Evolutionary conservation across 2,888 invertebrate genomes (phyloP), one percentile per base, ranked within the genome.

Genomic region (Rhingia campestris): DNA sequence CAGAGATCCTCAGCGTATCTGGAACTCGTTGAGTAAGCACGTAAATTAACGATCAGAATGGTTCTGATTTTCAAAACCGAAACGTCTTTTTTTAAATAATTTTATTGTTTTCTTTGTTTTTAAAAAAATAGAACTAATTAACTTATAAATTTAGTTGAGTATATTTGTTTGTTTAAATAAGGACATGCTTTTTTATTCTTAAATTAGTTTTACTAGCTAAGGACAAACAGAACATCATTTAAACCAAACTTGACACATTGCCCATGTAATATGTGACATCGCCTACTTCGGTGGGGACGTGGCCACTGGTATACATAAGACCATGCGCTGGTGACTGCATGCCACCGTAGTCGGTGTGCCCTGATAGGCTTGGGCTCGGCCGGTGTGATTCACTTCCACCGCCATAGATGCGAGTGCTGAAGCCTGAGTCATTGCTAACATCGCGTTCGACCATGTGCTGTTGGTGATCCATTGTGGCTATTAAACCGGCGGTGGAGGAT

Each of bases 351-450:
- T 87, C 87, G 2, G 86, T 87, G 58, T 87, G 86, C 0, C 94
- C 94, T 41, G 95, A 95, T 58, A 95, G 92, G 89, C 95, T 95
- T 2, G 95, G 95, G n/a, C 95, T 95, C 35, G 95, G 95, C 0
- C 95, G 95, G 88, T 95, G 95, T 6, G 95, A 95, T 33, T 86
- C 81, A 32, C 54, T 81, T n/a, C 81, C 76, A 86, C 95, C 95
- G 0, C 95, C 95, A 86, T 95, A 96, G 87, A 96, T 95, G 88
- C 96, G 95, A 45, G 96, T 96, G 88, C 96, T 96, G 90, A 97
- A 97, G 0, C 97, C 97, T 0, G 96, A 96, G 91, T 97, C 97
- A 86, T 96, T 96, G 89, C 95, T 96, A 0, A 94, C 94, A 87
- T 95, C 95, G 66, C 94, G 91, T 87, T 94, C 94, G 0, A 93